Evolutionary conservation across 2,888 invertebrate species (phyloP).

Genomic region (Dromius quadrimaculatus): DNA sequence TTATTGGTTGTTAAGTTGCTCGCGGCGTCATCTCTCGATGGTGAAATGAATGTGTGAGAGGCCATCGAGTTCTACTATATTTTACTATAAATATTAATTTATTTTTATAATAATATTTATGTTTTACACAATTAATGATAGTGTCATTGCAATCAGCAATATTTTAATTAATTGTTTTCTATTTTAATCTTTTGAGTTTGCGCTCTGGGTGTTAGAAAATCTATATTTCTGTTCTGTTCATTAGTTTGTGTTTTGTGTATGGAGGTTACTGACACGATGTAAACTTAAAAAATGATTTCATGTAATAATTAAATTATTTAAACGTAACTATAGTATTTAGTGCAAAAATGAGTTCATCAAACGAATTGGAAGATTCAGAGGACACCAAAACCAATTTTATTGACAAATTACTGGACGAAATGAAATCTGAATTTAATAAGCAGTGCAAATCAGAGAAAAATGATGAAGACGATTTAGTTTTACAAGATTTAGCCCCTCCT

Average conservation of each 20-base stretch:
- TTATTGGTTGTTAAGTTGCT: not conserved
- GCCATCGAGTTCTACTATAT: not conserved
- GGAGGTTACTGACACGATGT: conserved; percentile 29
- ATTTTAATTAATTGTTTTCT: not conserved
- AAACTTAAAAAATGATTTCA: conserved; percentile 2
- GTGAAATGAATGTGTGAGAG: conserved; percentile 3
- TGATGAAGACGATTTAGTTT: conserved; percentile 9
- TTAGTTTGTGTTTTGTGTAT: conserved; percentile 12
- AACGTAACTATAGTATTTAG: not conserved
- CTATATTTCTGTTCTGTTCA: conserved; percentile 5
- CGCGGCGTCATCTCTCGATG: conserved; percentile 21
- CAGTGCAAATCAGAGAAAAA: conserved; percentile 44
- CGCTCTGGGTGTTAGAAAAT: conserved; percentile 13
- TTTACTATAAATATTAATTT: not conserved
- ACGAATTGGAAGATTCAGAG: conserved; percentile 37
- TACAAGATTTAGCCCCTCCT: conserved; percentile 21
- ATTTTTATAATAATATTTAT: not conserved
- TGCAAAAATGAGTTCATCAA: conserved; percentile 42
- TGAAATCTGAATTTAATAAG: conserved; percentile 64
- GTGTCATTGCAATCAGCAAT: not conserved
- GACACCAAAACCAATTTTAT: conserved; percentile 58
- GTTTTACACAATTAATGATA: too few species aligned
- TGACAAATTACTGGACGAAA: conserved; percentile 62
- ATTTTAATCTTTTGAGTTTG: conserved; percentile 1
- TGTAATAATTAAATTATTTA: conserved; percentile 2